Evolutionary conservation across 1,140 invertebrate species (phyloP).

Genomic region (Luehdorfia chinensis): DNA sequence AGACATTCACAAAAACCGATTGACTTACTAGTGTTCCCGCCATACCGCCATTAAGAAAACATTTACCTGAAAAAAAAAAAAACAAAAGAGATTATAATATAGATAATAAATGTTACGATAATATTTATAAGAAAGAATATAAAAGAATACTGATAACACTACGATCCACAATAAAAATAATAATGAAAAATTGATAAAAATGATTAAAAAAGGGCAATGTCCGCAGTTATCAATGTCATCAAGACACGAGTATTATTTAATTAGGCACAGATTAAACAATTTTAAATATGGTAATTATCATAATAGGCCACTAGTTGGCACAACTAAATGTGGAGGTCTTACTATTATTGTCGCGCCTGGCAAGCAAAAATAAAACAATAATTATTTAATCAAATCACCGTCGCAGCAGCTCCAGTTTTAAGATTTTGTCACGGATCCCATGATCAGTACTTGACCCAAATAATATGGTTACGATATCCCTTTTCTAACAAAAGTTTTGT

Average conservation of each 20-base stretch:
- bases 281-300: no score
- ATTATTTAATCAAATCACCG: no score
- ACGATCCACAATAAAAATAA: not conserved
- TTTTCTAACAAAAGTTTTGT: no score
- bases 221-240: not conserved
- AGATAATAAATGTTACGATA: not conserved
- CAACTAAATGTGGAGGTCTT: no score
- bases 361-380: no score
- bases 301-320: no score
- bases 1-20: not conserved
- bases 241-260: not conserved
- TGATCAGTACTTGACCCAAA: no score
- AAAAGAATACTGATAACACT: not conserved
- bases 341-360: no score
- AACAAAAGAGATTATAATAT: not conserved
- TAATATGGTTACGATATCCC: no score
- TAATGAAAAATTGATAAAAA: slow-evolving; percentile 1
- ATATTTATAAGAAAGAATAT: not conserved
- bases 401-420: no score
- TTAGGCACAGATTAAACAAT: no score
- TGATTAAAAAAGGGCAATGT: slow-evolving; percentile 1
- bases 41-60: not conserved
- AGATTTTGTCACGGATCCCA: no score
- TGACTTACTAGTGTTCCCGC: not conserved
- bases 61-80: not conserved